These are phyloP conservation scores for Otus sunia DNA, from an alignment of 2,113 vertebrate genomes.

Conservation along the genomic window DNA sequence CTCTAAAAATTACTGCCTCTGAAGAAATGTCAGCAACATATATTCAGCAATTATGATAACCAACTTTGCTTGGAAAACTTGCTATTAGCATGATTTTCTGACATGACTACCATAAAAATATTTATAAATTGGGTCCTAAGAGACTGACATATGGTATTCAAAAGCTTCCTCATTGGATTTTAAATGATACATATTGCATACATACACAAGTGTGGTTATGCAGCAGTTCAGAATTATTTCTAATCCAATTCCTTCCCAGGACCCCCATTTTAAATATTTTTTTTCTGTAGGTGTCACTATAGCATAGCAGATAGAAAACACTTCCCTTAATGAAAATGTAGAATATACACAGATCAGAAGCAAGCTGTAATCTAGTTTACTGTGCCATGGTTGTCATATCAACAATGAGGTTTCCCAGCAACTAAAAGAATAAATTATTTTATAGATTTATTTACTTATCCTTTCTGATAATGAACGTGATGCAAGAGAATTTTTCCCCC, in stretches of 20 bases:
- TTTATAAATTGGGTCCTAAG: constrained; percentile 4
- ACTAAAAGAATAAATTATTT: constrained; percentile 72
- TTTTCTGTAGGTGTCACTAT: constrained; percentile 82
- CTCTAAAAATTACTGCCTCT: neutral
- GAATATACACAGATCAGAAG: constrained; percentile 33
- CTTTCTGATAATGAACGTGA: constrained; percentile 64
- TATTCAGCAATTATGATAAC: constrained; percentile 25
- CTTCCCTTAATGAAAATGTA: constrained; percentile 35
- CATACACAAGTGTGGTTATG: neutral
- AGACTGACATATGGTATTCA: neutral
- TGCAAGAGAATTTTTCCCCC: constrained; percentile 1
- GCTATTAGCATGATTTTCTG: constrained; percentile 23
- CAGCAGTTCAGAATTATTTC: neutral
- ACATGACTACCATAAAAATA: neutral
- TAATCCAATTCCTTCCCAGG: neutral
- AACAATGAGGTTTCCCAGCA: constrained; percentile 78
- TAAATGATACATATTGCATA: neutral
- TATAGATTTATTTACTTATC: constrained; percentile 70
- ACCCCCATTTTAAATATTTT: neutral
- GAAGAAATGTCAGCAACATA: constrained; percentile 27
- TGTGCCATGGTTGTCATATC: constrained; percentile 76
- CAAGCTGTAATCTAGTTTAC: constrained; percentile 65
- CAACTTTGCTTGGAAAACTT: constrained; percentile 18
- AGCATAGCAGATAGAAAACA: constrained; percentile 59
- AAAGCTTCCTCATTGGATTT: neutral